Conservation (phyloP, 1,140 invertebrate species). For the Augochlora pura region DNA sequence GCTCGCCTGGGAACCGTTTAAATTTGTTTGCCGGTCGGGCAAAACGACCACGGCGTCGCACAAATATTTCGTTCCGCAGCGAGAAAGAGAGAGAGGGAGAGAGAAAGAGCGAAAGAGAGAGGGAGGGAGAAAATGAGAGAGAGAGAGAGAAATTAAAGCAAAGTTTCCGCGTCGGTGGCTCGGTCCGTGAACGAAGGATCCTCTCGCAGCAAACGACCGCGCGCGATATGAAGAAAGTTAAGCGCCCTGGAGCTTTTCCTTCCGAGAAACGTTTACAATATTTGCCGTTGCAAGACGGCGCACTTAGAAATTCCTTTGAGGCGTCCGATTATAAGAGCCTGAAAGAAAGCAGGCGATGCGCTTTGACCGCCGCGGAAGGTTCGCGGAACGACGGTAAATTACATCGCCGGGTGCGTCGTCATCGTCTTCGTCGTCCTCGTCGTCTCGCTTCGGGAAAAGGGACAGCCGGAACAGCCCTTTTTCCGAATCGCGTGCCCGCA, state of each 20-base stretch:
- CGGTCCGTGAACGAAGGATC: not conserved
- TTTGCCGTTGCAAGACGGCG: not conserved
- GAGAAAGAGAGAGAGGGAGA: too few relatives aligned
- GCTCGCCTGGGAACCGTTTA: not conserved
- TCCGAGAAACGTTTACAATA: not conserved
- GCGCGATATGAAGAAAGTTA: slow-evolving; percentile 4
- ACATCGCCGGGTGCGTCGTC: not conserved
- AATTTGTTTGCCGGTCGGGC: not conserved
- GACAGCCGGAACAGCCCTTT: too few relatives aligned
- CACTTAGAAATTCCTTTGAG: not conserved
- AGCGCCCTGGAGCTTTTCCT: not conserved
- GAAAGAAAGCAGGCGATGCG: not conserved
- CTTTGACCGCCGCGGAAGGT: not conserved
- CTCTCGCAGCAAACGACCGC: not conserved
- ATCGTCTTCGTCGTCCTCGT: too few relatives aligned
- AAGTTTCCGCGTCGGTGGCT: not conserved
- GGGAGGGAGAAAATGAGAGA: too few relatives aligned
- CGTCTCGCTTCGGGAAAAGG: too few relatives aligned
- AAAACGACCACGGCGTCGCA: not conserved
- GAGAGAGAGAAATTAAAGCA: slow-evolving; percentile 7
- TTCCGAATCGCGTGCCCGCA: too few relatives aligned
- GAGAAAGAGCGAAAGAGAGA: too few relatives aligned
- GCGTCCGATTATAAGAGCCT: not conserved
- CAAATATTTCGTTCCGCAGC: slow-evolving; percentile 8
- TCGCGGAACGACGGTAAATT: too few relatives aligned